Evolutionary conservation across 2,113 vertebrate genomes (phyloP).

Genomic region (Puntigrus tetrazona): DNA sequence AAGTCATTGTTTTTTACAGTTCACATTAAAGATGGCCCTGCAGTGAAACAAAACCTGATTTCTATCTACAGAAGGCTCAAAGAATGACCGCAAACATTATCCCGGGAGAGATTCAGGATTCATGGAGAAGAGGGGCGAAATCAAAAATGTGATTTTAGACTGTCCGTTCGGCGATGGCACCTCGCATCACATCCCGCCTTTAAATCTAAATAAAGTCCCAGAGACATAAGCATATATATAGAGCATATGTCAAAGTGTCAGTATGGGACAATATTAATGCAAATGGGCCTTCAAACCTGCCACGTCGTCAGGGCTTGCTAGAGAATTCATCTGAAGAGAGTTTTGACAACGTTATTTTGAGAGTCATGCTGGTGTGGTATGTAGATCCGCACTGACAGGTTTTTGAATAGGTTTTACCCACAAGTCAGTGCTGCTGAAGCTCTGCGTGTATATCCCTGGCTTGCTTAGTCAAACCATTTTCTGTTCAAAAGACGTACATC

Average conservation of each 20-base stretch:
- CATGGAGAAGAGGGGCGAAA: neutral
- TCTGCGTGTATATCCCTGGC: neutral
- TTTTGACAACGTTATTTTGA: slow-evolving; percentile 34
- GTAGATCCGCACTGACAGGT: neutral
- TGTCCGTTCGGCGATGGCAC: neutral
- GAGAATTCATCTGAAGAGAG: neutral
- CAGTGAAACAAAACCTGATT: neutral
- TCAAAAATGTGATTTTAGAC: neutral
- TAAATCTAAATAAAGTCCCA: neutral
- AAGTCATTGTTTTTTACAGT: slow-evolving; percentile 10
- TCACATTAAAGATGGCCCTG: neutral
- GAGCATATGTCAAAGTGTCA: slow-evolving; percentile 3
- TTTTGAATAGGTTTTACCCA: slow-evolving; percentile 23
- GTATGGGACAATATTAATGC: slow-evolving; percentile 9
- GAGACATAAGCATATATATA: neutral
- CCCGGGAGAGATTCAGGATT: neutral
- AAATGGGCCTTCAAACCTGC: neutral
- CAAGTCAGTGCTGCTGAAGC: neutral
- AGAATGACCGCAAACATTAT: neutral
- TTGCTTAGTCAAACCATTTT: neutral
- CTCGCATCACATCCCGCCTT: neutral
- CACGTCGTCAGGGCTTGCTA: neutral
- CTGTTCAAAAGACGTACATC: neutral
- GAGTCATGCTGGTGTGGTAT: neutral
- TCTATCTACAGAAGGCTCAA: neutral